Evolutionary conservation across 2,113 vertebrate species (phyloP).

Genomic region (Tylochromis polylepis): DNA sequence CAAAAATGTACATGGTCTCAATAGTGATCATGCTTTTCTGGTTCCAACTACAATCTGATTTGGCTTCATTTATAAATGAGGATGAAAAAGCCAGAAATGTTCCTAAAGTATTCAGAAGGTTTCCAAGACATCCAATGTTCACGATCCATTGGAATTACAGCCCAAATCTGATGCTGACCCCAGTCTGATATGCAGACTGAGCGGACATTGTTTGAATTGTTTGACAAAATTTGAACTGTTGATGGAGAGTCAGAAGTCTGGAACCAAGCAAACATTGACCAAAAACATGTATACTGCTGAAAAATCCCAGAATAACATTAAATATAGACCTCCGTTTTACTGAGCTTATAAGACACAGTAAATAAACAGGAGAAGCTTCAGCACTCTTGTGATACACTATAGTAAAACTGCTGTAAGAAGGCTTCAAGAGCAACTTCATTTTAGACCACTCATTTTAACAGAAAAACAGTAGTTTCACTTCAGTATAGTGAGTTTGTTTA

Average conservation of each 20-base stretch:
- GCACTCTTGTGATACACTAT: not conserved
- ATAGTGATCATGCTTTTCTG: not conserved
- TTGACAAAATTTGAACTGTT: not conserved
- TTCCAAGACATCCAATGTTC: constrained; percentile 9
- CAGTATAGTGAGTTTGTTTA: not conserved
- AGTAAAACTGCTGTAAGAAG: not conserved
- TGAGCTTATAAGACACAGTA: not conserved
- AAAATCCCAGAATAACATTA: not conserved
- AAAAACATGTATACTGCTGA: not conserved
- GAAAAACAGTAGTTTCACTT: not conserved
- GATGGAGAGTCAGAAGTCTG: not conserved
- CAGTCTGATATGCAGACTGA: not conserved
- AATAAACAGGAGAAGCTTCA: not conserved
- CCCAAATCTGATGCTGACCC: not conserved
- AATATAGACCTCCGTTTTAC: not conserved
- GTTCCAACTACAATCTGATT: not conserved
- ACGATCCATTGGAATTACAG: not conserved
- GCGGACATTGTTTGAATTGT: not conserved
- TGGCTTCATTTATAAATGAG: constrained; percentile 7
- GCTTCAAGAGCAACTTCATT: not conserved
- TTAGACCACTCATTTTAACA: not conserved
- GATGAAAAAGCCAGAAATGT: not conserved
- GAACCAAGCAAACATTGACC: not conserved
- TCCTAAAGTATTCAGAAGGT: constrained; percentile 22
- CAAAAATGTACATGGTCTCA: constrained; percentile 11